Base-by-base conservation (phyloP, 1,140 invertebrate genomes). In the Oedothorax gibbosus region DNA sequence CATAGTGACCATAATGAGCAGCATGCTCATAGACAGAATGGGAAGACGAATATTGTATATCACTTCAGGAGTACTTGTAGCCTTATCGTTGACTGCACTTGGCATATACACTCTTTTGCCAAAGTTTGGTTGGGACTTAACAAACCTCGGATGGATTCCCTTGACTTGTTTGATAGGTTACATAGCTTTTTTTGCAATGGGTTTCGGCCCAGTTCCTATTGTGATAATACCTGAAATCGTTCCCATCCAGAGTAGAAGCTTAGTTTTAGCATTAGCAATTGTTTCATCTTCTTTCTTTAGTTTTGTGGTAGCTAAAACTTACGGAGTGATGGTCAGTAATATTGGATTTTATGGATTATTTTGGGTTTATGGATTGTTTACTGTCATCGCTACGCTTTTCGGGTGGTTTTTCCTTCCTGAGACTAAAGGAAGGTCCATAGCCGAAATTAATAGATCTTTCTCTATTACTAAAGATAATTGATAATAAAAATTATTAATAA, bases 21-120 rank as follows among this genome's bases (percentile, higher is more conserved):
- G 95, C 0, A 89, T 93, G 0, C 89, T 97, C 12, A 96, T 98
- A 72, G 96, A 97, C 89, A 93, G 93, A 71, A 90, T 96, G 0
- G 96, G 96, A 10, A 93, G 96, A 62, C 97, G 97, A 90, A 93
- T 96, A 7, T 90, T 98, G 2, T 90, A 97, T 0, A 95, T 96
- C 89, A 93, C 96, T 76, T 97, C 96, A 5, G 87, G 86, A 15
- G 35, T 65, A 20, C 57, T 81, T 10, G 80, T 80, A 51, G 60
- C 69, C 18, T 53, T 95, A 10, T 95, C 94, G 0, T 90, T 97
- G 7, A 90, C 92, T n/a, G 89, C 92, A 0, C 90, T 97, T 0
- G 96, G 95, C 12, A 57, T 21, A n/a, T 56, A 20, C 15, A 56
- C 15, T 4, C 15, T 57, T 60, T 20, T 76, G 3, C 21, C 15